Conservation (phyloP, 2,113 vertebrate genomes). For the Sturnus vulgaris region DNA sequence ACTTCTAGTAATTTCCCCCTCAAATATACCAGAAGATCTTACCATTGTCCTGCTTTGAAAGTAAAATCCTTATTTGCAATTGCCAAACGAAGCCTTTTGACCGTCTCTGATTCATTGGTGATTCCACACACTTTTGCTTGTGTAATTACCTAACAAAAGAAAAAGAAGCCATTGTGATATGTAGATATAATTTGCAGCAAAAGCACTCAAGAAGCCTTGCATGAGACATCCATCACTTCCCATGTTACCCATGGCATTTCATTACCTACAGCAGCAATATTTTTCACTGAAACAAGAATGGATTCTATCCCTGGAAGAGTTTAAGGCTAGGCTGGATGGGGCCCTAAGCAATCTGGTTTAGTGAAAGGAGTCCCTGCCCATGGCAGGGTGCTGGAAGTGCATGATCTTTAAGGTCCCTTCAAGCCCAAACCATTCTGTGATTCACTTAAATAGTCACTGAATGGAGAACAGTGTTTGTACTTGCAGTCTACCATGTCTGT, state of each 20-base stretch:
- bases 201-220: not conserved
- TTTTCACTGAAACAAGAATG: not conserved
- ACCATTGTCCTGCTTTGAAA: conserved; percentile 96
- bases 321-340: not conserved
- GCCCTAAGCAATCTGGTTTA: not conserved
- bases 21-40: conserved; percentile 47
- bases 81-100: conserved; percentile 82
- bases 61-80: conserved; percentile 80
- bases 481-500: not conserved
- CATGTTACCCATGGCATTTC: not conserved
- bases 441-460: not conserved
- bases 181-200: not conserved
- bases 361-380: not conserved
- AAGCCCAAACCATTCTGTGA: not conserved
- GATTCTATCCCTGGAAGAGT: not conserved
- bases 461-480: not conserved
- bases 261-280: not conserved
- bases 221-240: not conserved
- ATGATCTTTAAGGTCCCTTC: not conserved
- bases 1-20: not conserved
- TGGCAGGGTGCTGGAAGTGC: not conserved
- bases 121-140: conserved; percentile 84
- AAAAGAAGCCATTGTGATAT: not conserved
- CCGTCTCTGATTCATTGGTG: conserved; percentile 75
- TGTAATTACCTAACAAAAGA: conserved; percentile 75